Base-by-base conservation (phyloP, 2,113 vertebrate genomes). In the Seriola quinqueradiata region DNA sequence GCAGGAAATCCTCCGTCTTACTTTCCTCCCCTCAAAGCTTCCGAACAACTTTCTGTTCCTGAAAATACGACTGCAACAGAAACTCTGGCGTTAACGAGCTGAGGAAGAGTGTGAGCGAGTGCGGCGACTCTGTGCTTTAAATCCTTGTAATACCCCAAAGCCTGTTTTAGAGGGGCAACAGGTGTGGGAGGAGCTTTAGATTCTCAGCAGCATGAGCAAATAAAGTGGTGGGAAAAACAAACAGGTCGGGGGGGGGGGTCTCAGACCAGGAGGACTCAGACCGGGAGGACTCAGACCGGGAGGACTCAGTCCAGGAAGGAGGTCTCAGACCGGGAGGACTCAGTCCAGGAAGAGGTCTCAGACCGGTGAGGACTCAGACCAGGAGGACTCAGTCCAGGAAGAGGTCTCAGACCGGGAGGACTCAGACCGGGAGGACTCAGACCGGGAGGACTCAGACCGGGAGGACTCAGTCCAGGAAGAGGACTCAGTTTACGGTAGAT, bases 71-170 rank as follows among this genome's bases (percentile, higher is more conserved):
- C 16, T 34, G 21, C 38, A 59, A 63, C 2, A 52, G 46, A 57
- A 88, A 60, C 64, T 55, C 50, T 63, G 69, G 19, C 54, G 28
- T 32, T 91, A 89, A 89, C 79, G 73, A 89, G 74, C 72, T 13
- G 74, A 67, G 65, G 79, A 75, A 23, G 8, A 77, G 70, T 21
- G 70, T 75, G 58, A 88, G 83, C 64, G 67, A 25, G 74, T 40
- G 44, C 40, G 34, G 77, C 50, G 21, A 48, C 69, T 77, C 84
- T 11, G 69, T 63, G 44, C 25, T 48, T 82, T 64, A 77, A 85
- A 80, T 83, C 79, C 73, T 58, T 52, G 68, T 77, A 90, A 87
- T 68, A 77, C 79, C 69, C 14, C 10, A 23, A 19, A 21, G 23
- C 38, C 4, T 2, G 13, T 23, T 81, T n/a, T 40, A n/a, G 21